A percentile compares a stretch with the other conserved stretches of the same genome.
These are phyloP conservation scores for Drosophila pseudotakahashii DNA, from an alignment of 2,888 invertebrate species.

Conservation along the genomic window DNA sequence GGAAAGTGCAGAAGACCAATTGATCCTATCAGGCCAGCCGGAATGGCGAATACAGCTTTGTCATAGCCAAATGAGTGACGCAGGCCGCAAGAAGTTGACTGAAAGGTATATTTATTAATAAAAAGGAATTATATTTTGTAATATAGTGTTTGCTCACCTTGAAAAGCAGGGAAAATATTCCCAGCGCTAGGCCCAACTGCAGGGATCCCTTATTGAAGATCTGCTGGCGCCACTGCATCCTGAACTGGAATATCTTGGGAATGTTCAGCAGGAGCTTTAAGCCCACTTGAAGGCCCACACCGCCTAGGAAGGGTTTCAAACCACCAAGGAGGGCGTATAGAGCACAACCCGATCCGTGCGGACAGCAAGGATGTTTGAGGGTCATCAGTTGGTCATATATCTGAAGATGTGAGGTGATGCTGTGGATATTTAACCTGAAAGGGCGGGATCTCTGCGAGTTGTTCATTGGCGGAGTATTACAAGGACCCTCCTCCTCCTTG, in stretches of 20 bases:
- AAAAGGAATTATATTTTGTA: background rate
- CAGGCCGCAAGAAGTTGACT: constrained; percentile 88
- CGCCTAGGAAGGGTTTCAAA: constrained; percentile 85
- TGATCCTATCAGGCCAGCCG: constrained; percentile 89
- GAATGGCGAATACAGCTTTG: constrained; percentile 86
- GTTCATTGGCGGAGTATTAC: constrained; percentile 23
- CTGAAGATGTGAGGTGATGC: constrained; percentile 58
- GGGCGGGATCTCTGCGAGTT: constrained; percentile 22
- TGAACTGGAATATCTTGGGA: constrained; percentile 86
- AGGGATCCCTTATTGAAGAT: constrained; percentile 86
- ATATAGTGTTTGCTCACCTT: constrained; percentile 82
- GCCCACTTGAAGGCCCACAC: constrained; percentile 88
- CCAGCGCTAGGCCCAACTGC: constrained; percentile 88
- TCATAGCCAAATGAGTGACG: constrained; percentile 87
- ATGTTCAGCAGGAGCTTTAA: constrained; percentile 87
- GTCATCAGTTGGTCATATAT: constrained; percentile 73
- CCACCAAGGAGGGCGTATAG: constrained; percentile 86
- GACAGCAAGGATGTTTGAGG: constrained; percentile 85
- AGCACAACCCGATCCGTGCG: constrained; percentile 87
- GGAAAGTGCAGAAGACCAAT: constrained; percentile 89
- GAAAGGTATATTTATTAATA: constrained; percentile 67
- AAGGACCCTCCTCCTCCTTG: constrained; percentile 85
- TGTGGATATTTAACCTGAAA: constrained; percentile 84
- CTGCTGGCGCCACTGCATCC: constrained; percentile 68
- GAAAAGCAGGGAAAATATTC: constrained; percentile 88